Conservation (phyloP, 2,797 vertebrate genomes). For the Pangasius djambal region DNA sequence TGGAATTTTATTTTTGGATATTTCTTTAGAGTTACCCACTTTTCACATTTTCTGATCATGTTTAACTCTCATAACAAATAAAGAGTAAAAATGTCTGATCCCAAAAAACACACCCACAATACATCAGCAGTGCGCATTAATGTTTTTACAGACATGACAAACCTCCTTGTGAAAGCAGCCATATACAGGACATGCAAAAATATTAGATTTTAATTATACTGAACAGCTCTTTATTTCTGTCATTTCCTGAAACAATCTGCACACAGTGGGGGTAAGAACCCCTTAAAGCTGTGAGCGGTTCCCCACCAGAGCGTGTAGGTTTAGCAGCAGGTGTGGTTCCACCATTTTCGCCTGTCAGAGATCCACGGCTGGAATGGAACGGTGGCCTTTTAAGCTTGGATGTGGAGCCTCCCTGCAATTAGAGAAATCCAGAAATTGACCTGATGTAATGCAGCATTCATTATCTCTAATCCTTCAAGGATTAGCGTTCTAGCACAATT, state of each 20-base stretch:
- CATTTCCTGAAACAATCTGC: not conserved
- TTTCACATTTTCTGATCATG: not conserved
- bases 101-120: too few species aligned
- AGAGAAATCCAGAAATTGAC: constrained; percentile 38
- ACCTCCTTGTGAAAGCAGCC: not conserved
- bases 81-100: not conserved
- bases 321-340: constrained; percentile 84
- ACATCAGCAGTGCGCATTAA: not conserved
- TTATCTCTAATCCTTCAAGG: not conserved
- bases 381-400: constrained; percentile 93
- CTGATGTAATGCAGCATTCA: not conserved
- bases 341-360: constrained; percentile 91
- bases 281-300: not conserved
- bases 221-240: not conserved
- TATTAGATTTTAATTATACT: too few species aligned
- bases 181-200: not conserved
- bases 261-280: not conserved
- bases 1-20: not conserved
- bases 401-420: constrained; percentile 80
- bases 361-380: constrained; percentile 95
- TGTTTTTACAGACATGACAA: not conserved
- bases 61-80: not conserved
- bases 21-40: not conserved
- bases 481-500: not conserved
- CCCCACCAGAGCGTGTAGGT: constrained; percentile 80